These are phyloP conservation scores for Gymnoscopelus microlampas DNA, from an alignment of 2,797 vertebrate genomes.

Conservation along the genomic window DNA sequence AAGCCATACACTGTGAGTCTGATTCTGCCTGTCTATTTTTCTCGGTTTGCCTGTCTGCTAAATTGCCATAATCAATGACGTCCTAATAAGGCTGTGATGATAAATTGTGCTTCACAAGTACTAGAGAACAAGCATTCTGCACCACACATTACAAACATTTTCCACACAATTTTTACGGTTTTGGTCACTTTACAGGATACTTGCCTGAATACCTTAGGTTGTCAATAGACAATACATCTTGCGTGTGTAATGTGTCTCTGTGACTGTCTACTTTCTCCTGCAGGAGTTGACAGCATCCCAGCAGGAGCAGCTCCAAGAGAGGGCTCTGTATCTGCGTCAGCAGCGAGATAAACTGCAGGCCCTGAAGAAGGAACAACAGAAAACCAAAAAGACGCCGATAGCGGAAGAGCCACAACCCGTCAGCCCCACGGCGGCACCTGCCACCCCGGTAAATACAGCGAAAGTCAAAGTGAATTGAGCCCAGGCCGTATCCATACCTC, in stretches of 20 bases:
- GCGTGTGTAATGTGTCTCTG: no score
- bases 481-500: no score
- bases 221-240: no score
- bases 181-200: no score
- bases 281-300: slow-evolving; percentile 87
- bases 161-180: no score
- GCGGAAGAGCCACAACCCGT: slow-evolving; percentile 46
- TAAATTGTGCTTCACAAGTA: not conserved
- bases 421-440: slow-evolving; percentile 40
- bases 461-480: no score
- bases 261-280: not conserved
- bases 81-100: not conserved
- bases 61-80: no score
- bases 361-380: slow-evolving; percentile 86
- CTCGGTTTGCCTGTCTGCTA: not conserved
- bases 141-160: no score
- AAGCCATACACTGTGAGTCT: slow-evolving; percentile 85
- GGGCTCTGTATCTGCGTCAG: slow-evolving; percentile 92
- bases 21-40: slow-evolving; percentile 15
- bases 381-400: slow-evolving; percentile 57
- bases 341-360: slow-evolving; percentile 93
- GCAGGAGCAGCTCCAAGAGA: slow-evolving; percentile 90
- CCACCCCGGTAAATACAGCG: slow-evolving; percentile 55
- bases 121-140: no score
- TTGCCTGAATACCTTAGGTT: no score